Evolutionary conservation across 2,888 invertebrate genomes (phyloP).

Genomic region (Nowickia ferox): DNA sequence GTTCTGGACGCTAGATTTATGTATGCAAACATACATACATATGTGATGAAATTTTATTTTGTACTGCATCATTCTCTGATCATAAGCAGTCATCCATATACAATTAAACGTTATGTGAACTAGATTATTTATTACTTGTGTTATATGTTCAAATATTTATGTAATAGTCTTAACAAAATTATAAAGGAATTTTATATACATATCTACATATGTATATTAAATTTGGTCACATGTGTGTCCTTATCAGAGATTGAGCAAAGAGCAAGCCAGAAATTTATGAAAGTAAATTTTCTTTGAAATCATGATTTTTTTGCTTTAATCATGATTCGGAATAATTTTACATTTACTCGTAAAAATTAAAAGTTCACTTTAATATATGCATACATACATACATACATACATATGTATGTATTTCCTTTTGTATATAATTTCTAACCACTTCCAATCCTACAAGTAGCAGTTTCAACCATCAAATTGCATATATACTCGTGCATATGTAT

Average conservation of each 20-base stretch:
- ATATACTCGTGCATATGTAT: neutral
- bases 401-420: too few species aligned
- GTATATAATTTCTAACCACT: constrained; percentile 31
- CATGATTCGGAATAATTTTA: neutral
- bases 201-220: neutral
- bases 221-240: neutral
- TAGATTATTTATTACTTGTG: too few species aligned
- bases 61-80: too few species aligned
- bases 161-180: too few species aligned
- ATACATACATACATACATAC: too few species aligned
- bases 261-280: neutral
- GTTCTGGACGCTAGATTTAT: too few species aligned
- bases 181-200: neutral
- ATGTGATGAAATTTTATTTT: too few species aligned
- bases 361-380: neutral
- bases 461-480: constrained; percentile 47
- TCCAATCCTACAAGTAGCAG: constrained; percentile 54
- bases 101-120: too few species aligned
- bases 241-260: neutral
- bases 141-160: too few species aligned
- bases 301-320: neutral
- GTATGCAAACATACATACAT: too few species aligned
- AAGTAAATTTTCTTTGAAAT: neutral
- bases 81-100: too few species aligned
- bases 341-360: constrained; percentile 13